Conservation (phyloP, 2,888 invertebrate genomes). For the Deroplatys truncata region DNA sequence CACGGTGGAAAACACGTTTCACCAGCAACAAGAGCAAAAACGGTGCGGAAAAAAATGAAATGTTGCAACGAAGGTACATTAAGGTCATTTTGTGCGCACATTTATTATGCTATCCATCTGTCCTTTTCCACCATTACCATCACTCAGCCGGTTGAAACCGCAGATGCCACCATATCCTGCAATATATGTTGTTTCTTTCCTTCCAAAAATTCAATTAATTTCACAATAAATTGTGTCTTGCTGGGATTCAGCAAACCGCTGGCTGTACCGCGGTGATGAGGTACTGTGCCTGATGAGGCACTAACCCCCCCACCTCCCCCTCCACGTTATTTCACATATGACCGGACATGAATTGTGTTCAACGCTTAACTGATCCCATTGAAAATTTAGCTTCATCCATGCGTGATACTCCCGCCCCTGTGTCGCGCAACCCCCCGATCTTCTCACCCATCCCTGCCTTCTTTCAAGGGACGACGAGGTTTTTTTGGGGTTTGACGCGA, state of each 20-base stretch:
- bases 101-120: neutral
- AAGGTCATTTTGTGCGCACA: neutral
- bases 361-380: slow-evolving; percentile 63
- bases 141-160: neutral
- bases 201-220: slow-evolving; percentile 31
- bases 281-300: slow-evolving; percentile 14
- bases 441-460: neutral
- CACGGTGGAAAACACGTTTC: neutral
- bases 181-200: slow-evolving; percentile 18
- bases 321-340: slow-evolving; percentile 56
- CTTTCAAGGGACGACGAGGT: neutral
- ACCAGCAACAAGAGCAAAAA: neutral
- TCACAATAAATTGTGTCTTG: slow-evolving; percentile 29
- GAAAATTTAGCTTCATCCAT: slow-evolving; percentile 34
- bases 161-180: slow-evolving; percentile 15
- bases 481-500: neutral
- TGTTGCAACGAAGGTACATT: neutral
- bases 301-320: slow-evolving; percentile 18
- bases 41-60: neutral
- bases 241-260: slow-evolving; percentile 15
- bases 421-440: slow-evolving; percentile 8
- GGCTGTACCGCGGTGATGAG: slow-evolving; percentile 1
- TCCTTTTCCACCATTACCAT: neutral
- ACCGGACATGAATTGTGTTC: slow-evolving; percentile 60
- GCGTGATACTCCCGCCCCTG: slow-evolving; percentile 24